Evolutionary conservation across 2,113 vertebrate species (phyloP), one percentile per base, ranked within the genome.

Genomic region (Sphaerodactylus townsendi): DNA sequence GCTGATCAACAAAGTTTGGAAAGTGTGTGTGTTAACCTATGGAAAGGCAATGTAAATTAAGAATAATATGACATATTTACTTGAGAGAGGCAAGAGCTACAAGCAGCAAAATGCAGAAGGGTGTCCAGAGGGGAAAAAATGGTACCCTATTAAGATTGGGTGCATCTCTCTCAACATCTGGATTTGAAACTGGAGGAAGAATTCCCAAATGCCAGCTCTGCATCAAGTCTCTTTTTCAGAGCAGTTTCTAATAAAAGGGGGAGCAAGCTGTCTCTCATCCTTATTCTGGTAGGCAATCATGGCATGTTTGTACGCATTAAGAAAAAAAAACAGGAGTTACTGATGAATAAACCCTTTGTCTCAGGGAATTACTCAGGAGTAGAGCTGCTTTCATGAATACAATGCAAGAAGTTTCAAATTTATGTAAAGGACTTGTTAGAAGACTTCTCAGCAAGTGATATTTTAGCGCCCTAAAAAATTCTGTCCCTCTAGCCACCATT

Each of bases 31-130:
- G 73, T 85, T 85, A 87, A 86, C 86, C 91, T 89, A 86, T 70
- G 56, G 82, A 82, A 91, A 91, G 86, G 83, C 89, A 89, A 41
- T 33, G 78, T 79, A 86, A 90, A 91, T 91, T 86, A 82, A 88
- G 78, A 70, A 82, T 75, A 90, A 87, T 73, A 37, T 64, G 41
- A 87, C 89, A 0, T 79, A 87, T 86, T 82, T 85, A 46, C 72
- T 53, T 41, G 64, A 39, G 80, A 75, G 73, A 30, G 15, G 44
- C 50, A 9, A 35, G 21, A 87, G 33, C 25, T 68, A 59, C 64
- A 77, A 10, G 70, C 25, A 15, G 23, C 72, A 77, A 84, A 86
- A 66, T 41, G 30, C 37, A 87, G 48, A 72, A 48, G 6, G 5
- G n/a, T 68, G 23, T 56, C 50, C 50, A 75, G 53, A 50, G n/a